Conservation (phyloP, 2,797 vertebrate genomes). For the Silurus lanzhouensis region DNA sequence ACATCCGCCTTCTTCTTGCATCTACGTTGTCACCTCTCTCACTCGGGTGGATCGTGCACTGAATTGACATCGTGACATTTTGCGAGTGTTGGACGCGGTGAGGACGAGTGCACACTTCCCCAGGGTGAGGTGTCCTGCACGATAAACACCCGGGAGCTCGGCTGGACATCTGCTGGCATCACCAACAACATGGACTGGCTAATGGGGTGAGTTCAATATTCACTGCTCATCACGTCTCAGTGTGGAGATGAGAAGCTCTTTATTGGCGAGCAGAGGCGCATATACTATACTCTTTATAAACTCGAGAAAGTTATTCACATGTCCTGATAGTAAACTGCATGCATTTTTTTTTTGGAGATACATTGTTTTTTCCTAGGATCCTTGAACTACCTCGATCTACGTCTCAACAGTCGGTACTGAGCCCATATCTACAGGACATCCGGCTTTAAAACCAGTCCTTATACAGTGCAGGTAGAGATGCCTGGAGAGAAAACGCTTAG, state of each 20-base stretch:
- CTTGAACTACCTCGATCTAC: not conserved
- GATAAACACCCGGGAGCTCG: constrained; percentile 63
- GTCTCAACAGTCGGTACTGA: no score
- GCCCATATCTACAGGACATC: not conserved
- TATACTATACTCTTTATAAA: not conserved
- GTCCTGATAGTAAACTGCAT: not conserved
- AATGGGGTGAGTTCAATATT: constrained; percentile 86
- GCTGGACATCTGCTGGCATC: constrained; percentile 68
- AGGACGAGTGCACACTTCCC: not conserved
- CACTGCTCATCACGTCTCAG: not conserved
- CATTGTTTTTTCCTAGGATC: not conserved
- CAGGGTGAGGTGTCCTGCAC: constrained; percentile 26
- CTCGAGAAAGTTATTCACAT: not conserved
- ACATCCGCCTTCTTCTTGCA: not conserved
- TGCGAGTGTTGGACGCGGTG: constrained; percentile 7
- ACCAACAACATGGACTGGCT: constrained; percentile 89
- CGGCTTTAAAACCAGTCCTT: not conserved
- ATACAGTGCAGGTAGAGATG: not conserved
- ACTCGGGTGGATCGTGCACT: not conserved
- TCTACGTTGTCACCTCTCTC: constrained; percentile 6
- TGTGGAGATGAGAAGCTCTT: not conserved
- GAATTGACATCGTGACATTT: constrained; percentile 14
- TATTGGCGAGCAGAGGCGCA: not conserved
- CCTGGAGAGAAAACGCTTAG: not conserved
- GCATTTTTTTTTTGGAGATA: not conserved